These are phyloP conservation scores for Cyphomyrus plagiostoma DNA, from an alignment of 2,113 vertebrate genomes.

Conservation along the genomic window DNA sequence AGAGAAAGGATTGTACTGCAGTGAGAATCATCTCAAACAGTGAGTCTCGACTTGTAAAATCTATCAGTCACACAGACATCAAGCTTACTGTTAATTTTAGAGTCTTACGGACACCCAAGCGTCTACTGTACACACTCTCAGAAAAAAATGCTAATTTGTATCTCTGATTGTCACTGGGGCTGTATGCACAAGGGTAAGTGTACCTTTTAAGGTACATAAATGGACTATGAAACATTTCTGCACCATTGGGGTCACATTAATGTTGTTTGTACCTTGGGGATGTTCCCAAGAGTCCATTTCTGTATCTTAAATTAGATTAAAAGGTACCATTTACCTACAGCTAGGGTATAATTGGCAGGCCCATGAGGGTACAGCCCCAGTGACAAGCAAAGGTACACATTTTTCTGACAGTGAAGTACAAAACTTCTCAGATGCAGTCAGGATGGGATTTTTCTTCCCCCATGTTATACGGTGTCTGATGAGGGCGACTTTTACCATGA, in stretches of 20 bases:
- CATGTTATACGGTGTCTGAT: not conserved
- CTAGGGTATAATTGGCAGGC: not conserved
- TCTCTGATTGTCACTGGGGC: not conserved
- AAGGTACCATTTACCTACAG: not conserved
- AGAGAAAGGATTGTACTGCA: not conserved
- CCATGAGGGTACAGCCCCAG: not conserved
- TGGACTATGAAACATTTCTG: not conserved
- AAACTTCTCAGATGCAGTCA: not conserved
- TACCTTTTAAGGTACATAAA: not conserved
- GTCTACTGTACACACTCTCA: not conserved
- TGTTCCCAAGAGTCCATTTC: not conserved
- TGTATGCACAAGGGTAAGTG: not conserved
- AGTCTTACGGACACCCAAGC: not conserved
- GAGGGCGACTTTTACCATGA: not conserved
- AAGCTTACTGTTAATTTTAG: not conserved
- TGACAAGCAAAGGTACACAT: not conserved
- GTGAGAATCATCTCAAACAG: not conserved
- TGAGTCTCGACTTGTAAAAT: not conserved
- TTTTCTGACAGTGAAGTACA: not conserved
- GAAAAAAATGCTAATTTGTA: not conserved
- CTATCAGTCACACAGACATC: not conserved
- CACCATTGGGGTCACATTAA: not conserved
- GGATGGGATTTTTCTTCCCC: not conserved
- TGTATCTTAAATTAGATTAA: not conserved
- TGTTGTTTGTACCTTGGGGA: not conserved